Conservation (phyloP, 2,113 vertebrate species). For the Tringa solitaria region DNA sequence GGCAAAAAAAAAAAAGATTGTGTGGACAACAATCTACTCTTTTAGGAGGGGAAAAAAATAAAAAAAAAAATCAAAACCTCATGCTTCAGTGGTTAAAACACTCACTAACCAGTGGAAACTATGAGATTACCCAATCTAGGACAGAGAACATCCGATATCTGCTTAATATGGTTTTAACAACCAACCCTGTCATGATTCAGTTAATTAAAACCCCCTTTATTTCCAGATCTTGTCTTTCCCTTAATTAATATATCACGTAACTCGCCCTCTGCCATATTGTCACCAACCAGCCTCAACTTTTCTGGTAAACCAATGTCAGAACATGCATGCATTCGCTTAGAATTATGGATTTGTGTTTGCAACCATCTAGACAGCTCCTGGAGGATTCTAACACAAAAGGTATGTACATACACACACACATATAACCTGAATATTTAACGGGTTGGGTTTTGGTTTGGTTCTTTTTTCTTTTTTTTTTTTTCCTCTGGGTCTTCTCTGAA, state of each 20-base stretch:
- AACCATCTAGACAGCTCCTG: not conserved
- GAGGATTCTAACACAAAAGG: not conserved
- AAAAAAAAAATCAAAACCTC: constrained; percentile 32
- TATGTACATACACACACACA: too few relatives aligned
- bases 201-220: not conserved
- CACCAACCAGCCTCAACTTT: too few relatives aligned
- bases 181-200: not conserved
- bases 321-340: rapidly evolving
- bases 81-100: constrained; percentile 46
- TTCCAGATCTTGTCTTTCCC: not conserved
- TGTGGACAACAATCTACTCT: constrained; percentile 29
- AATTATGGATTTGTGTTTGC: not conserved
- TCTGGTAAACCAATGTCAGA: not conserved
- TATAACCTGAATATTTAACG: too few relatives aligned
- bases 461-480: too few relatives aligned
- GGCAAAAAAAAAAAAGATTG: constrained; percentile 33
- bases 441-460: rapidly evolving
- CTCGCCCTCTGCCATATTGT: not conserved
- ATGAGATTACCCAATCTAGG: constrained; percentile 47
- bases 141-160: not conserved
- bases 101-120: constrained; percentile 45
- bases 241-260: not conserved
- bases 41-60: not conserved
- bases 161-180: not conserved
- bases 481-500: not conserved